Evolutionary conservation across 2,113 vertebrate species (phyloP), one percentile per base, ranked within the genome.

Genomic region (Myotis yumanensis): DNA sequence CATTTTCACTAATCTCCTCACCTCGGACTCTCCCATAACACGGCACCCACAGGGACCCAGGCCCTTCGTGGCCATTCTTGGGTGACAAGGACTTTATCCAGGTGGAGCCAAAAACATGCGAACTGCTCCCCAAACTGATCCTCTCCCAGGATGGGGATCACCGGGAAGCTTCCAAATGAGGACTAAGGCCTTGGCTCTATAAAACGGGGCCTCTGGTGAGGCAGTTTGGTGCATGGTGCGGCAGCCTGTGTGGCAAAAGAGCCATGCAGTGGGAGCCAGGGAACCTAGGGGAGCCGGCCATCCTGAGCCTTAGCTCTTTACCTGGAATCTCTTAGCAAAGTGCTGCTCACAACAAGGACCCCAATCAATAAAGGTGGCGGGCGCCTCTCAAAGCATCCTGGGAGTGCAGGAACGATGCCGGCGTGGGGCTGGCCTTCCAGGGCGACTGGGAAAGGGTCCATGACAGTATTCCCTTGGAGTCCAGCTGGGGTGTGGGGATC

Each of bases 401-500:
- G 28, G 11, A 3, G 15, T 12, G 32, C 3, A 2, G 15, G 14
- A 2, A 8, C 30, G 17, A 7, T 4, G 23, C 8, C 1, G n/a
- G 11, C 25, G 17, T 17, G 32, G 75, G 30, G 51, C 76, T 18
- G 43, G 18, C 10, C 46, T 89, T n/a, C 5, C 30, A 2, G 43
- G 51, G 18, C 3, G 9, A 46, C 59, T 22, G 0, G 22, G 40
- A 77, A 11, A 46, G 6, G 30, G 4, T 9, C 7, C 0, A 0
- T 32, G 32, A n/a, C 0, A 46, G 11, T 11, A 46, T 46, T 46
- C 46, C 46, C 12, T 79, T 59, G 54, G 40, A 81, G 8, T 40
- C 51, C 40, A 62, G 20, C n/a, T 35, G 35, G 10, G 4, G 2
- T 22, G 57, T 28, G 18, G 30, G 59, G 18, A 30, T 46, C 32